Conservation (phyloP, 2,113 vertebrate genomes). For the Blennius ocellaris region DNA sequence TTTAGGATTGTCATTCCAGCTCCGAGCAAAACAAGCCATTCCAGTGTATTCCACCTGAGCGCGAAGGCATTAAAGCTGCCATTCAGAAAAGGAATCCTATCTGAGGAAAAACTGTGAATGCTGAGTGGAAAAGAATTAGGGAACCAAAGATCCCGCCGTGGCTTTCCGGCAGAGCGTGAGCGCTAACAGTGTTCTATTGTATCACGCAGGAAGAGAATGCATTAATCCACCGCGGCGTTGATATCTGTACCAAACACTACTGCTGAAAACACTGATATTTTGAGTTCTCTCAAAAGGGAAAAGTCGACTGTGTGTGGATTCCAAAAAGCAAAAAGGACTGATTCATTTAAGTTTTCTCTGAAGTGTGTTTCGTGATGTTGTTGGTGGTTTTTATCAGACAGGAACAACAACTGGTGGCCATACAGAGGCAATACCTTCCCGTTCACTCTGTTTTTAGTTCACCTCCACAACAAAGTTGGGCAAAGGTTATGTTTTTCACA, state of each 20-base stretch:
- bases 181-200: background rate
- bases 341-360: too few species aligned
- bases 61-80: conserved; percentile 18
- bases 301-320: too few species aligned
- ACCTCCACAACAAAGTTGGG: too few species aligned
- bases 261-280: too few species aligned
- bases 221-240: background rate
- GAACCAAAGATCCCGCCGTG: background rate
- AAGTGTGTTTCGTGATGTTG: too few species aligned
- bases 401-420: too few species aligned
- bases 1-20: conserved; percentile 18
- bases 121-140: conserved; percentile 8
- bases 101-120: conserved; percentile 3
- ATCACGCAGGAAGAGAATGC: background rate
- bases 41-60: background rate
- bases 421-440: too few species aligned
- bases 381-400: too few species aligned
- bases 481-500: too few species aligned
- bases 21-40: conserved; percentile 25
- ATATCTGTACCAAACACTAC: background rate
- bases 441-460: too few species aligned
- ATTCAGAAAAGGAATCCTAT: conserved; percentile 23
- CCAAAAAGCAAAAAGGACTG: too few species aligned
- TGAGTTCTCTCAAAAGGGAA: too few species aligned
- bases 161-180: background rate